Percentiles rank a stretch among this genome's conserved stretches.
Evolutionary conservation across 2,797 vertebrate species (phyloP).

Genomic region (Chelon labrosus): DNA sequence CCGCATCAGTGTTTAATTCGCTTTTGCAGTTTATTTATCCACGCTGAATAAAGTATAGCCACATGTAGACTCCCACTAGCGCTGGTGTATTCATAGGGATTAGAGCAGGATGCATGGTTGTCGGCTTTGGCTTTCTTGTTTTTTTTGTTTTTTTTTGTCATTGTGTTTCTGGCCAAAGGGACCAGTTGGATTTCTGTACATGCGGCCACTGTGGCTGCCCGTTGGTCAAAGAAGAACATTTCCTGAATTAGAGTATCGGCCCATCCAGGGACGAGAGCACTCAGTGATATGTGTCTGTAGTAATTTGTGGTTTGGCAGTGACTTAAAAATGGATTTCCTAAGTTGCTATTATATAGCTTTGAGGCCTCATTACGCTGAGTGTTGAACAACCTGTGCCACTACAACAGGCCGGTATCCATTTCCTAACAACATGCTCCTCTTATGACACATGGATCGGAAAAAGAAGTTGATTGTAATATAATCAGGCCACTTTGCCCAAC

Average conservation of each 20-base stretch:
- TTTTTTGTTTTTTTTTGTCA: background rate
- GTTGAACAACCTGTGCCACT: constrained; percentile 33
- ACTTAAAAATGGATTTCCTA: constrained; percentile 39
- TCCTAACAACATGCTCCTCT: constrained; percentile 58
- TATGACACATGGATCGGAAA: constrained; percentile 50
- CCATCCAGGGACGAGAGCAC: background rate
- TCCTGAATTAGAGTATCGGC: constrained; percentile 5
- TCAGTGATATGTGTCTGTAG: constrained; percentile 20
- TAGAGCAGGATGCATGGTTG: background rate
- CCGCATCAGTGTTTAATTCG: background rate
- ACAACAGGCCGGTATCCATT: constrained; percentile 47
- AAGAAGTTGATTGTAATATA: constrained; percentile 66
- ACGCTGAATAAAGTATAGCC: background rate
- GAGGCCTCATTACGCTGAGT: constrained; percentile 53
- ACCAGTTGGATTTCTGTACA: constrained; percentile 8
- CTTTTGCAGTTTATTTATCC: background rate
- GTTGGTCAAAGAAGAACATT: constrained; percentile 9
- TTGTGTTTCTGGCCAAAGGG: constrained; percentile 4
- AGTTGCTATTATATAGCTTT: constrained; percentile 34
- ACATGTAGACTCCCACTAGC: background rate
- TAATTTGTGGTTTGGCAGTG: constrained; percentile 46
- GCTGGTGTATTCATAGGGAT: background rate
- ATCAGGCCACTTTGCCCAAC: constrained; percentile 61
- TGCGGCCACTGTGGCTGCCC: constrained; percentile 6
- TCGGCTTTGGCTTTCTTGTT: background rate